These are phyloP conservation scores for Eristalinus sepulchralis DNA, from an alignment of 2,888 invertebrate species.

Conservation along the genomic window DNA sequence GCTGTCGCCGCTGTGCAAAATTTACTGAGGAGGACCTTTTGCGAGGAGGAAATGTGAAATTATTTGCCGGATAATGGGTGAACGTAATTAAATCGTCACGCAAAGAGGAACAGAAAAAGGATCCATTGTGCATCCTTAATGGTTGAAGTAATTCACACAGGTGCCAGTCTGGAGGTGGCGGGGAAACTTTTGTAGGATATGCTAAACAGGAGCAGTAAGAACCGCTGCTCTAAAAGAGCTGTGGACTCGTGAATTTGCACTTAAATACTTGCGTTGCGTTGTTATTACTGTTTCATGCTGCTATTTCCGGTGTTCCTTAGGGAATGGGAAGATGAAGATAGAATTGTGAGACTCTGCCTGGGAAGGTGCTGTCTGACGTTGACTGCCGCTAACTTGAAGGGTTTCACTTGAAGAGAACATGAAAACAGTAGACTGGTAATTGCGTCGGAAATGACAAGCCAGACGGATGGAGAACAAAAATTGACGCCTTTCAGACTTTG, in stretches of 20 bases:
- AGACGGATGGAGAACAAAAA: too few species aligned
- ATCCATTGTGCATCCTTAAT: slow-evolving; percentile 28
- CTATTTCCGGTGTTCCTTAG: neutral
- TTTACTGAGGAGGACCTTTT: slow-evolving; percentile 13
- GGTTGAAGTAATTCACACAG: slow-evolving; percentile 33
- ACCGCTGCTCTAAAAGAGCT: neutral
- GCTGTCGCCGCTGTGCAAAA: neutral
- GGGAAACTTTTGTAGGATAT: neutral
- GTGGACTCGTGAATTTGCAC: slow-evolving; percentile 11
- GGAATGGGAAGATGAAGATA: neutral
- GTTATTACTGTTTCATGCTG: neutral
- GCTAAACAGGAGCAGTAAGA: neutral
- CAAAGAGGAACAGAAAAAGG: slow-evolving; percentile 35
- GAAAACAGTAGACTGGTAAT: too few species aligned
- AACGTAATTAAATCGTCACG: slow-evolving; percentile 52
- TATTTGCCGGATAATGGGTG: slow-evolving; percentile 56
- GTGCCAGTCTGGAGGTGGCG: slow-evolving; percentile 2
- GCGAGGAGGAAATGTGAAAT: slow-evolving; percentile 45
- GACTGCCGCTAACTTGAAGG: too few species aligned
- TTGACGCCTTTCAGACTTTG: too few species aligned
- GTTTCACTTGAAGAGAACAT: too few species aligned
- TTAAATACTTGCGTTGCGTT: slow-evolving; percentile 10
- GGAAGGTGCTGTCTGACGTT: too few species aligned
- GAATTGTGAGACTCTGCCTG: too few species aligned
- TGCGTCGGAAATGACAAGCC: too few species aligned